Evolutionary conservation across 2,113 vertebrate genomes (phyloP), one percentile per base, ranked within the genome.

Genomic region (Chaetodon trifascialis): DNA sequence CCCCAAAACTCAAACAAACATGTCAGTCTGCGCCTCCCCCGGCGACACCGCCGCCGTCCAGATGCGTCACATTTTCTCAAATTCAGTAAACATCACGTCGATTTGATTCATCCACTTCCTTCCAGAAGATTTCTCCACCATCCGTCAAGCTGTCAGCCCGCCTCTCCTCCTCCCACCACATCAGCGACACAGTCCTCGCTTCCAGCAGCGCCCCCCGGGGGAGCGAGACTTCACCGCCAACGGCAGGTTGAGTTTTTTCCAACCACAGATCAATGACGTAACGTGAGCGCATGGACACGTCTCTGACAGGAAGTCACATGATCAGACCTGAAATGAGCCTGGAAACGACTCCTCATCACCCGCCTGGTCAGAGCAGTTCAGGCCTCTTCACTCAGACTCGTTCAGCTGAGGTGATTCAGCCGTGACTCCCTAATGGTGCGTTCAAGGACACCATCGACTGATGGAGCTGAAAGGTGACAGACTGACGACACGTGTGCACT

Each of bases 81-180:
- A 72, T 63, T 73, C 80, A 40, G 56, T 84, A 87, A 91, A 82
- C 82, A 83, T 70, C 75, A 49, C 23, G 2, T 63, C 51, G 1
- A 7, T 30, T 46, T 4, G 4, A 47, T 52, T 38, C 30, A 19
- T 81, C 47, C 7, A 0, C 56, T 14, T 46, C 51, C 34, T 55
- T 73, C 72, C 72, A 25, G 25, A 74, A 62, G 80, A 79, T n/a
- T 62, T 60, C 51, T 23, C 21, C 47, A 25, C 42, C 19, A 86
- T 89, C 65, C 54, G 80, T 86, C 90, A 89, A 71, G 25, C 36
- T 86, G 87, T 84, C 83, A n/a, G 2, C 40, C 59, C 11, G 54
- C 73, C 54, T 76, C 60, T 55, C n/a, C 23, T 66, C 63, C 60
- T 67, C 38, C 63, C 42, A 15, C 52, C 0, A 68, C 25, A 65